Base-by-base conservation (phyloP, 2,888 invertebrate genomes). In the Thumatha senex region DNA sequence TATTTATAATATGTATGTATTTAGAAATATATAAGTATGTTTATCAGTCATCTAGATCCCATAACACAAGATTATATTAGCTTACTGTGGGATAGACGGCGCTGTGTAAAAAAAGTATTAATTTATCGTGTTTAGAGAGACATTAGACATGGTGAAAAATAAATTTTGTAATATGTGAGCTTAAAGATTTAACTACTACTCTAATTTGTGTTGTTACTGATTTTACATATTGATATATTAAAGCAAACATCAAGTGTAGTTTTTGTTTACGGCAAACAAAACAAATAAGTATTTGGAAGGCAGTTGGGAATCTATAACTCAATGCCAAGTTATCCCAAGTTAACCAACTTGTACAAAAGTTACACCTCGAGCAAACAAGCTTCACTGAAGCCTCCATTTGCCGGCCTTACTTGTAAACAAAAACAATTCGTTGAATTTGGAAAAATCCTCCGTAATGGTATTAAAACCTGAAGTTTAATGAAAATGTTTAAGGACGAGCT, bases 291-390 rank as follows among this genome's bases (percentile, higher is more conserved):
- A 84, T 87, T 86, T 78, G 82, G 82, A 80, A 84, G 83, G 84
- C 85, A 80, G 86, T 86, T 80, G 80, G 85, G 82, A 88, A 89
- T 90, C 89, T 87, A 90, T 90, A 90, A 91, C 89, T 89, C 87
- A 89, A 87, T 90, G 89, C 84, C 82, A 87, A 89, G 85, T 89
- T 89, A 80, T 61, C 61, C 73, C 57, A 83, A 90, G 83, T 88
- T 89, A 52, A 75, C 65, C 61, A 86, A 88, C 84, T 88, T 78
- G 79, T 75, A 73, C 76, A 74, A 74, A 83, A 84, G 82, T 85
- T 85, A 80, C 70, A 79, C 80, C 73, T 68, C 63, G 70, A 79
- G 79, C 80, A 76, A 82, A 78, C 80, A 75, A 76, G 76, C 76
- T 75, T 65, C 69, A 79, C 72, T 72, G 75, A 76, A 80, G 78